Evolutionary conservation across 2,797 vertebrate genomes (phyloP), one percentile per base, ranked within the genome.

Genomic region (Poeciliopsis presidionis): DNA sequence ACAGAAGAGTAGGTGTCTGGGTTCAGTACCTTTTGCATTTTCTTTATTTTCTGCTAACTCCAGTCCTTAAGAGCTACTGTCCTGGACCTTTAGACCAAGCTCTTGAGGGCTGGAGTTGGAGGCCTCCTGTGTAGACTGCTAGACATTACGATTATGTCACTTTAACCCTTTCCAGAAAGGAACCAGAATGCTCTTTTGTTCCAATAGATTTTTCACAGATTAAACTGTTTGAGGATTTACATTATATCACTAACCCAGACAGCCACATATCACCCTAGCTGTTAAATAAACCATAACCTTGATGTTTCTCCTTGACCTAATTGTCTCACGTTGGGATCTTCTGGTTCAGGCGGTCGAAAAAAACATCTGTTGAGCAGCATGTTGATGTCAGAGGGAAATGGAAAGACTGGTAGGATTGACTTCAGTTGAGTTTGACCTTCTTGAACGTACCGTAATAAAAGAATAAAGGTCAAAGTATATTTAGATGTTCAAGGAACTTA

Each of bases 1-100:
- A 99, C 93, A 95, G 95, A 92, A 94, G 97, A 96, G 98, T 98
- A 90, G 80, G 91, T 93, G 22, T 81, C 75, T 49, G 87, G 95
- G 92, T 88, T 87, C 30, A 59, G 28, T 1, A 1, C 18, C n/a
- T 74, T 81, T 79, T n/a, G 3, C 22, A 14, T 47, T 7, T 39
- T 67, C 11, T 45, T 45, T 45, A 45, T 45, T 45, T 67, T 67
- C 36, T 41, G 36, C 20, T 41, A 41, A 41, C 33, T 39, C 13
- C 30, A 33, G 30, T 16, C 14, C 59, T 33, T 1, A 61, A 33
- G 14, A 33, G 59, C 30, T 16, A 18, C 30, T 33, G 59, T 33
- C 14, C 59, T 61, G 59, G 11, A 61, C 28, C 5, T 30, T 16
- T 18, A 61, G 59, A 33, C 30, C 5, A 14, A 61, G 30, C 36